These are phyloP conservation scores for Atlantisia rogersi DNA, from an alignment of 2,113 vertebrate species.

Conservation along the genomic window DNA sequence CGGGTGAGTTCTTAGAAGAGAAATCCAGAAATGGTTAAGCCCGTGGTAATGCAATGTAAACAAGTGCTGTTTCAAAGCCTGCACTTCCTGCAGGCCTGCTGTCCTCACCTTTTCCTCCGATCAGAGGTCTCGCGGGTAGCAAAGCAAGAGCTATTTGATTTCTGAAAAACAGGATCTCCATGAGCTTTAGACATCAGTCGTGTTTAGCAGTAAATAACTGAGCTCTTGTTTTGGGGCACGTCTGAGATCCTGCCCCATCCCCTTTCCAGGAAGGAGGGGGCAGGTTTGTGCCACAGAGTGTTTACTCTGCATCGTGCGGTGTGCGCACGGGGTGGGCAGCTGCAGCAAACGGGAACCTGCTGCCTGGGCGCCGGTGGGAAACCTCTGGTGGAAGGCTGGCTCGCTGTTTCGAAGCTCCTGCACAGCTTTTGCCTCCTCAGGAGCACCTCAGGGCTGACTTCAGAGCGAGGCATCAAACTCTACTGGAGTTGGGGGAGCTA, in stretches of 20 bases:
- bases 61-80: background rate
- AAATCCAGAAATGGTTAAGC: background rate
- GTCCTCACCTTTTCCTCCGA: background rate
- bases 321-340: background rate
- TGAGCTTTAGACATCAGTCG: background rate
- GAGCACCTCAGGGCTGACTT: background rate
- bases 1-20: background rate
- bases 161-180: slow-evolving; percentile 25
- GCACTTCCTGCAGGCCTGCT: background rate
- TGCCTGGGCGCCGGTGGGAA: background rate
- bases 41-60: background rate
- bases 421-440: background rate
- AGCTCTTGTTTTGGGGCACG: background rate
- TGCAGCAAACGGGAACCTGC: background rate
- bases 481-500: background rate
- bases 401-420: background rate
- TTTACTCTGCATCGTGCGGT: background rate
- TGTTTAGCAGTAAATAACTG: slow-evolving; percentile 5
- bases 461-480: background rate
- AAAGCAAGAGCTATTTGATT: background rate
- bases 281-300: background rate
- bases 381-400: background rate
- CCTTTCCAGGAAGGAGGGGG: background rate
- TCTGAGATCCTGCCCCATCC: background rate
- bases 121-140: background rate